These are phyloP conservation scores for Nasonia oneida DNA, from an alignment of 2,888 invertebrate species.

Conservation along the genomic window DNA sequence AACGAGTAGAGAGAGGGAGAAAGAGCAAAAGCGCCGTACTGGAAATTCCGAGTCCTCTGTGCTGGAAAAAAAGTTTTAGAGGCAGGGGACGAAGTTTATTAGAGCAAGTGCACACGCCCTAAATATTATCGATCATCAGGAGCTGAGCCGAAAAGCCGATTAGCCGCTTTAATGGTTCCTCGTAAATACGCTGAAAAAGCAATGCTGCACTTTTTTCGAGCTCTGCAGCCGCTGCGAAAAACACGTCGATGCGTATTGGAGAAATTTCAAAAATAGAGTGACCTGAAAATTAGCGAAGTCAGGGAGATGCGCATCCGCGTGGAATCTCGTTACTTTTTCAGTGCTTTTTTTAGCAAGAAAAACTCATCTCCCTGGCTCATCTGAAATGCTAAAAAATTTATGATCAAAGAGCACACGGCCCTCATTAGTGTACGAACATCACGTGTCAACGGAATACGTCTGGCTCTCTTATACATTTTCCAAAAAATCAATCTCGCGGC, in stretches of 20 bases:
- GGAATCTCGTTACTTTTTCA: neutral
- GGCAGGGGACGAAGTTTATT: slow-evolving; percentile 30
- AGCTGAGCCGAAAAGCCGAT: slow-evolving; percentile 18
- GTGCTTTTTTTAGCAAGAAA: neutral
- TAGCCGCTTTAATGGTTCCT: slow-evolving; percentile 24
- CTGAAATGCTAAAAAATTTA: neutral
- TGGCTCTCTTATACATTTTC: neutral
- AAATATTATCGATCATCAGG: slow-evolving; percentile 41
- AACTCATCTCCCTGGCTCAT: neutral
- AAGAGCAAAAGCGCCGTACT: slow-evolving; percentile 12
- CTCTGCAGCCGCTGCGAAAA: neutral
- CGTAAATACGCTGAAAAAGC: slow-evolving; percentile 19
- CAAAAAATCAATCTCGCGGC: neutral
- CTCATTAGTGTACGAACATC: neutral
- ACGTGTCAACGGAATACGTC: neutral
- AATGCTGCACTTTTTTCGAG: neutral
- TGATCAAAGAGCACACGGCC: no score
- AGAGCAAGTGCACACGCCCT: slow-evolving; percentile 19
- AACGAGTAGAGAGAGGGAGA: slow-evolving; percentile 14
- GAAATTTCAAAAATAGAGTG: neutral
- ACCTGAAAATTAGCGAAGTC: neutral
- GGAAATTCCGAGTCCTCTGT: neutral
- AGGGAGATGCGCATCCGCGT: neutral
- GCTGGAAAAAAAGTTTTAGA: slow-evolving; percentile 63
- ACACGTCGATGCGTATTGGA: neutral